Conservation (phyloP, 2,888 invertebrate species). For the Microplitis deprimator region DNA sequence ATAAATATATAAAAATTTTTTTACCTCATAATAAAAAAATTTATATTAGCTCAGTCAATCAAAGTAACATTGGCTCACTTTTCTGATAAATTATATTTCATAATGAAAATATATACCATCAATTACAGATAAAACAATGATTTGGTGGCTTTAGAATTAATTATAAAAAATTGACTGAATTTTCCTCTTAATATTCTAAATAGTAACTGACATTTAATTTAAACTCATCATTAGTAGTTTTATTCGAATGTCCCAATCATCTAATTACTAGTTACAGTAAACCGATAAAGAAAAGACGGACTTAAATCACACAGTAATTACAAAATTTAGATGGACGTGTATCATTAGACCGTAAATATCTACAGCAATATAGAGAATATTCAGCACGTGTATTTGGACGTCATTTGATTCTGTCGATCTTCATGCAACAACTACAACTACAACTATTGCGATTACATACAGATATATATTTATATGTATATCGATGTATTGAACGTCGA, state of each 20-base stretch:
- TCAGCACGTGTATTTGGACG: neutral
- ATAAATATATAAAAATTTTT: neutral
- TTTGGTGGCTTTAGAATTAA: no score
- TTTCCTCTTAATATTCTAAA: no score
- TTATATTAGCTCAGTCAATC: neutral
- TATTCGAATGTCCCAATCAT: neutral
- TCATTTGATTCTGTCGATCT: slow-evolving; percentile 17
- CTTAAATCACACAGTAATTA: neutral
- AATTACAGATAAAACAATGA: no score
- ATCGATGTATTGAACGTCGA: slow-evolving; percentile 5
- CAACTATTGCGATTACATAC: neutral
- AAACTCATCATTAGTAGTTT: no score
- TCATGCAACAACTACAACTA: neutral
- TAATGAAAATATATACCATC: no score
- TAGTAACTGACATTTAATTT: no score
- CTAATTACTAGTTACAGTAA: neutral
- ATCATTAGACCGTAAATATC: neutral
- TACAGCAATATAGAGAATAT: neutral
- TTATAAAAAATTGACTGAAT: no score
- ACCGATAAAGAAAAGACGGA: neutral
- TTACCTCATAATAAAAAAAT: neutral
- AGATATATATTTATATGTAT: no score
- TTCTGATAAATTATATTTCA: neutral
- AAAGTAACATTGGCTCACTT: neutral
- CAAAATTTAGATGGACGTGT: neutral